These are phyloP conservation scores for Tachycineta bicolor DNA, from an alignment of 2,113 vertebrate species.

Conservation along the genomic window DNA sequence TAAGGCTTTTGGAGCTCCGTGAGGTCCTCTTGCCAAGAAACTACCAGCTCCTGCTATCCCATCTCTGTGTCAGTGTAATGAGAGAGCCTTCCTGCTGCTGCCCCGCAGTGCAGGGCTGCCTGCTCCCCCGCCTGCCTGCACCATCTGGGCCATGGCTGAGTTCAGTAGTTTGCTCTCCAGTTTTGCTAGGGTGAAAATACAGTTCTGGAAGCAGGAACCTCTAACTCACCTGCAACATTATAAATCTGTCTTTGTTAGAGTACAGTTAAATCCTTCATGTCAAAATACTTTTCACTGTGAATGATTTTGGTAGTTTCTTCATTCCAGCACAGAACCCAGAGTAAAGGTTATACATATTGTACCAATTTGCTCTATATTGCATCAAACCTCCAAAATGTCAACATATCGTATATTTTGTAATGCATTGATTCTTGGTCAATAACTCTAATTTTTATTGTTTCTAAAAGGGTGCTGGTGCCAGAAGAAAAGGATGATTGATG, in stretches of 20 bases:
- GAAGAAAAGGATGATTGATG: constrained; percentile 86
- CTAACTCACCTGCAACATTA: constrained; percentile 28
- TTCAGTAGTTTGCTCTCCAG: background rate
- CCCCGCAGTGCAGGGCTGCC: background rate
- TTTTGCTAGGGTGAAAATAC: constrained; percentile 46
- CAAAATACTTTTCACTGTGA: constrained; percentile 53
- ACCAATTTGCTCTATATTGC: constrained; percentile 66
- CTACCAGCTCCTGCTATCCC: constrained; percentile 13
- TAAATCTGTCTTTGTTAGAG: constrained; percentile 55
- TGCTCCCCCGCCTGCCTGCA: background rate
- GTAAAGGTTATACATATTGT: constrained; percentile 70
- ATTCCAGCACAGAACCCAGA: background rate
- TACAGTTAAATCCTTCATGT: constrained; percentile 58
- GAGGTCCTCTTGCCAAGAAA: constrained; percentile 33
- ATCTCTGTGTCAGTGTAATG: constrained; percentile 16
- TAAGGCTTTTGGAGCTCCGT: constrained; percentile 13
- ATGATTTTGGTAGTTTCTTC: constrained; percentile 49
- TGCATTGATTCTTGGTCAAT: constrained; percentile 73
- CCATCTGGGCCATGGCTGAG: background rate
- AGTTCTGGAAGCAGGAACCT: constrained; percentile 34
- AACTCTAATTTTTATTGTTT: constrained; percentile 82
- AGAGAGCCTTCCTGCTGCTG: constrained; percentile 33
- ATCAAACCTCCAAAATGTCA: constrained; percentile 76
- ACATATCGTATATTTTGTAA: constrained; percentile 63
- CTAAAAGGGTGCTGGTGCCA: constrained; percentile 79